Conservation (phyloP, 2,888 invertebrate genomes). For the Seladonia tumulorum region DNA sequence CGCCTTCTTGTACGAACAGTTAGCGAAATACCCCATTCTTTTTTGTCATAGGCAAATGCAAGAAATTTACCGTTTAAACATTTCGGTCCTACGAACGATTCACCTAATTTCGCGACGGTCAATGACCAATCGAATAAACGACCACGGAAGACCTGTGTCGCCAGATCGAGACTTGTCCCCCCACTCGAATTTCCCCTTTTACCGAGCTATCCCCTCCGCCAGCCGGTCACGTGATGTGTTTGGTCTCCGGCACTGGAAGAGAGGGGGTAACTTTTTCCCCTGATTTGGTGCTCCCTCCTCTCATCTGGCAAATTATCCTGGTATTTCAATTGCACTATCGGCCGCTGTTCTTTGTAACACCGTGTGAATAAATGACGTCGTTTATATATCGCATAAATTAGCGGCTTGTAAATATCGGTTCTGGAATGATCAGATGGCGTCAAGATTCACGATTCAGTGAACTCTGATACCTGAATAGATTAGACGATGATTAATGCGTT, state of each 20-base stretch:
- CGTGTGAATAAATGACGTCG: not conserved
- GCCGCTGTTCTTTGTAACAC: not conserved
- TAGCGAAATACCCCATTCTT: not conserved
- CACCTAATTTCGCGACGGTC: slow-evolving; percentile 25
- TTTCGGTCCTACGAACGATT: not conserved
- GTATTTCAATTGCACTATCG: not conserved
- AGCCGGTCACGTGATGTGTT: no score
- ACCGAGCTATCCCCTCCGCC: no score
- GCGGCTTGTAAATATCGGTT: not conserved
- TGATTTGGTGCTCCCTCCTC: no score
- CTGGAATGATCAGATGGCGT: not conserved
- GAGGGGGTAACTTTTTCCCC: no score
- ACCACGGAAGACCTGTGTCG: no score
- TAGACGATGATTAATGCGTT: not conserved
- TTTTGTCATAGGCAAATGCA: not conserved
- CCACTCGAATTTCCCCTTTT: no score
- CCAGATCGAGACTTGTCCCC: no score
- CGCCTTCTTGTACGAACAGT: not conserved
- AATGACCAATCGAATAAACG: slow-evolving; percentile 14
- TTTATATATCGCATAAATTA: not conserved
- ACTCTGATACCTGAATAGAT: slow-evolving; percentile 9
- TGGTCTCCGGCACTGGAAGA: no score
- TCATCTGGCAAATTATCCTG: no score
- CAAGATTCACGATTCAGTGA: slow-evolving; percentile 10
- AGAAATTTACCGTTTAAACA: not conserved